Evolutionary conservation across 2,888 invertebrate species (phyloP).

Genomic region (Caenorhabditis sp.): DNA sequence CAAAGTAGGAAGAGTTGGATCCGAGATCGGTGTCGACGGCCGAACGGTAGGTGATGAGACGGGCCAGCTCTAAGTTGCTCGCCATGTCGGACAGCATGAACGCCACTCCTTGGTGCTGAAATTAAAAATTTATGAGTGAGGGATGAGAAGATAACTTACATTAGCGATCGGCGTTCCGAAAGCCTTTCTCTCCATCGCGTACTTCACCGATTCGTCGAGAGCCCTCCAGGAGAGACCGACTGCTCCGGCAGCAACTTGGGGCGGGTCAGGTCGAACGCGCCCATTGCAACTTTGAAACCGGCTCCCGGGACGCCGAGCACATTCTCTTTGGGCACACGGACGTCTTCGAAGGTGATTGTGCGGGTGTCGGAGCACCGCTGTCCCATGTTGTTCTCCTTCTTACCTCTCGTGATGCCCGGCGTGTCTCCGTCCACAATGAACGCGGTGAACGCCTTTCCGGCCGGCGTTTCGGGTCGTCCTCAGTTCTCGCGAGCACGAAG

Average conservation of each 20-base stretch:
- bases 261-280: conserved; percentile 93
- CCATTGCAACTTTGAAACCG: conserved; percentile 89
- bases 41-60: conserved; percentile 88
- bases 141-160: too few species aligned
- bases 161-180: conserved; percentile 85
- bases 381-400: conserved; percentile 97
- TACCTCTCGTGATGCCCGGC: conserved; percentile 82
- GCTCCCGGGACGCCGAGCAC: conserved; percentile 67
- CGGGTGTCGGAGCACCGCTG: conserved; percentile 92
- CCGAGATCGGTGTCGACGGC: conserved; percentile 89
- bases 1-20: conserved; percentile 83
- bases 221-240: conserved; percentile 92
- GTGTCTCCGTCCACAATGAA: conserved; percentile 35
- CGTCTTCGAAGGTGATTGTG: conserved; percentile 96
- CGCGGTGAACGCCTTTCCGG: conserved; percentile 29
- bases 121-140: too few species aligned
- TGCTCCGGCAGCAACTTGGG: conserved; percentile 88
- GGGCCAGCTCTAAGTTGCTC: conserved; percentile 89
- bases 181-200: conserved; percentile 91
- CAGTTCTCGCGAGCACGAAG: conserved; percentile 21
- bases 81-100: conserved; percentile 97
- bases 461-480: conserved; percentile 20
- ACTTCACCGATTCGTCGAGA: conserved; percentile 92
- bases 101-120: conserved; percentile 86
- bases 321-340: conserved; percentile 88